Evolutionary conservation across 2,888 invertebrate species (phyloP).

Genomic region (Dione vanillae): DNA sequence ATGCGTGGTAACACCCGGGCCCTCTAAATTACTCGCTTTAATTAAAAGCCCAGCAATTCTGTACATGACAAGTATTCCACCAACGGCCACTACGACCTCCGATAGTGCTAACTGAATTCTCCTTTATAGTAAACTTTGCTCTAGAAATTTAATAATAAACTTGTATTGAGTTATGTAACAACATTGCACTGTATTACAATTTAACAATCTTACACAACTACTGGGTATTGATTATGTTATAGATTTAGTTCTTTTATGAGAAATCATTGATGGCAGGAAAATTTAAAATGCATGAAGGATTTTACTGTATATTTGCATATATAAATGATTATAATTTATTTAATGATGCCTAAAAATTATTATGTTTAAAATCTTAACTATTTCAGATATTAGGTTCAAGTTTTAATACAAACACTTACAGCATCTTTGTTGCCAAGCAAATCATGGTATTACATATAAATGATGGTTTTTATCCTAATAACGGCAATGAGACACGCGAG

Average conservation of each 20-base stretch:
- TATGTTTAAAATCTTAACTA: too few species aligned
- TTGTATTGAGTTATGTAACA: constrained; percentile 13
- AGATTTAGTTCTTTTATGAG: not conserved
- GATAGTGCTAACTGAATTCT: constrained; percentile 71
- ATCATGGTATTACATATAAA: constrained; percentile 28
- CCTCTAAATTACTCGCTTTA: constrained; percentile 82
- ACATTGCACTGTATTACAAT: not conserved
- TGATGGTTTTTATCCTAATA: constrained; percentile 41
- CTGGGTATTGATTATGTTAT: not conserved
- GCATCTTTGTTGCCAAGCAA: not conserved
- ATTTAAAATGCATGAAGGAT: too few species aligned
- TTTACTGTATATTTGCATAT: too few species aligned
- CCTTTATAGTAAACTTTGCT: constrained; percentile 35
- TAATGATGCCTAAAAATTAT: too few species aligned
- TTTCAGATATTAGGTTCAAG: too few species aligned
- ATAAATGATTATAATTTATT: too few species aligned
- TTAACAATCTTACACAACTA: not conserved
- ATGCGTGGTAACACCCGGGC: constrained; percentile 66
- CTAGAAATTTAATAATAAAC: constrained; percentile 22
- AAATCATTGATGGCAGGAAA: too few species aligned
- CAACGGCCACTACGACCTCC: constrained; percentile 63
- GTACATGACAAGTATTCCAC: constrained; percentile 81
- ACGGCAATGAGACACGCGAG: constrained; percentile 50
- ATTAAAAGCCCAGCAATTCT: constrained; percentile 82
- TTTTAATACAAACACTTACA: not conserved